Evolutionary conservation across 2,113 vertebrate genomes (phyloP).

Genomic region (Chlorodrepanis virens): DNA sequence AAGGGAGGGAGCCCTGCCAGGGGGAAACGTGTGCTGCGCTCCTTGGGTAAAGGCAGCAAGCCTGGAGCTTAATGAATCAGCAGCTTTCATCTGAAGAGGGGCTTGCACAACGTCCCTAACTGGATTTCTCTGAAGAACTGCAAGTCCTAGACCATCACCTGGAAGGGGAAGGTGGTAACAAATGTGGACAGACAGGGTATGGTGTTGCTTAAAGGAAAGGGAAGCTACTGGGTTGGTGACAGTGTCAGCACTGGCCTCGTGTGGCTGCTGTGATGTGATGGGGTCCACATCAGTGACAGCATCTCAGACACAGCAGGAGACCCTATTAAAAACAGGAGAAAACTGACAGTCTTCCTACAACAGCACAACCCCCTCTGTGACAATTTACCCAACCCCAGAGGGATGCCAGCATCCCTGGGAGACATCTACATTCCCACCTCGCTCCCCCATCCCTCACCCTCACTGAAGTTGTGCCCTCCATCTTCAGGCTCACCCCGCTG

Average conservation of each 20-base stretch:
- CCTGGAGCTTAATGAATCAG: not conserved
- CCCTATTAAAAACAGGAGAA: not conserved
- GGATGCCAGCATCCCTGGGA: not conserved
- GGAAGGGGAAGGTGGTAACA: not conserved
- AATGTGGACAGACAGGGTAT: not conserved
- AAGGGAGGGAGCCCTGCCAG: not conserved
- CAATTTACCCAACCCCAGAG: not conserved
- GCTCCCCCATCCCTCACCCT: not conserved
- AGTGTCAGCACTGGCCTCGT: not conserved
- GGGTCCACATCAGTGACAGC: not conserved
- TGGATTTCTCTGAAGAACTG: not conserved
- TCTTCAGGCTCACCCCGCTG: not conserved
- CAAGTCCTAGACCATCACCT: not conserved
- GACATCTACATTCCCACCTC: not conserved
- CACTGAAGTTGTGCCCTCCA: not conserved
- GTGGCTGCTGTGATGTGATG: not conserved
- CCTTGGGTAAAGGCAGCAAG: not conserved
- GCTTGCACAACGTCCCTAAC: not conserved
- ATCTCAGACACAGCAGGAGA: not conserved
- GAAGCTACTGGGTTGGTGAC: not conserved
- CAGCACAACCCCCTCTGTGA: not conserved
- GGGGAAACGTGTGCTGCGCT: rapidly evolving
- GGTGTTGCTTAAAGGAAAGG: not conserved
- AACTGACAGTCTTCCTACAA: not conserved
- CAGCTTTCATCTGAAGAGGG: not conserved